Conservation (phyloP, 2,113 vertebrate genomes). For the Emydocephalus ijimae region DNA sequence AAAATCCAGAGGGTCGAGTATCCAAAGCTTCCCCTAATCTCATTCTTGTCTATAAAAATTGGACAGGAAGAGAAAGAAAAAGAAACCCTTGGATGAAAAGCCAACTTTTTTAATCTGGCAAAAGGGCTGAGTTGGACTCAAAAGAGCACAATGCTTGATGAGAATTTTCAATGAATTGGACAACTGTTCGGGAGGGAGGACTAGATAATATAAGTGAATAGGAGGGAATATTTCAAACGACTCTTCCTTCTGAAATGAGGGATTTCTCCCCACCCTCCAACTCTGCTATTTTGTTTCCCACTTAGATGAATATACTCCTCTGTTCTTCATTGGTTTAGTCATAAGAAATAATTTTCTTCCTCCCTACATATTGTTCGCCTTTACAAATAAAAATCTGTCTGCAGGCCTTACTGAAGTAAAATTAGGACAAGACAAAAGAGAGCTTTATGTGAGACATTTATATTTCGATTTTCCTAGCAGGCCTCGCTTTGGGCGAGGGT, state of each 20-base stretch:
- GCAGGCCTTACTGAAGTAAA: background rate
- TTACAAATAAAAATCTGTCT: background rate
- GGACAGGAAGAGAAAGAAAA: background rate
- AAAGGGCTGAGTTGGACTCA: background rate
- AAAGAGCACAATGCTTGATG: background rate
- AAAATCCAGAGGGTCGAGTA: background rate
- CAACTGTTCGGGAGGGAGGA: background rate
- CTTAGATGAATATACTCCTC: background rate
- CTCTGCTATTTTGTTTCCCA: background rate
- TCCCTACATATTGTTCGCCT: rapidly evolving
- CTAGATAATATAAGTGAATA: background rate
- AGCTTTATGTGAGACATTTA: rapidly evolving
- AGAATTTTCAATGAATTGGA: background rate
- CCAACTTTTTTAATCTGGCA: background rate
- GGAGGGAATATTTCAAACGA: background rate
- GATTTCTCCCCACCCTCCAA: background rate
- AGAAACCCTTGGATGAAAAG: background rate
- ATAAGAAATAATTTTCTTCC: rapidly evolving
- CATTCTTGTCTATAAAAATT: background rate
- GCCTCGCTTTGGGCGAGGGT: rapidly evolving
- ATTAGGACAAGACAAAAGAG: background rate
- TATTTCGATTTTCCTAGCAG: rapidly evolving
- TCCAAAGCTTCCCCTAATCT: background rate
- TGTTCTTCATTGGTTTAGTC: background rate
- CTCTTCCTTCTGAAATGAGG: background rate